phyloP scores from a whole-genome alignment of 2,888 invertebrate species.

The Heliconius ismenius region DNA sequence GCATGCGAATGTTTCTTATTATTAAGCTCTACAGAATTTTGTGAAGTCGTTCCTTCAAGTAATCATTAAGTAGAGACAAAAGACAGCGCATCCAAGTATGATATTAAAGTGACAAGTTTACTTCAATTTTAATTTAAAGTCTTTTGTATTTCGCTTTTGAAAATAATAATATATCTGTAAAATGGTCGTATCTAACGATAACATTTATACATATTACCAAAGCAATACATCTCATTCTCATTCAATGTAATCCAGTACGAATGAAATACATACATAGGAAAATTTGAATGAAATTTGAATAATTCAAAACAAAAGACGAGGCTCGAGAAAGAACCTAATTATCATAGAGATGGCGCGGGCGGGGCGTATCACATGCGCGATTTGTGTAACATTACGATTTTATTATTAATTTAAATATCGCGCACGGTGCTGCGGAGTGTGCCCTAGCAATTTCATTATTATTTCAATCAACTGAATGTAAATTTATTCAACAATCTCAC shows the following conservation, averaged over 20 bases:
- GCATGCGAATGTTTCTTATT: no score
- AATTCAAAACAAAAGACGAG: slow-evolving; percentile 58
- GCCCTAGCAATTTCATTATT: slow-evolving; percentile 81
- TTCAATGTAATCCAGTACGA: slow-evolving; percentile 38
- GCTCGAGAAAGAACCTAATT: slow-evolving; percentile 63
- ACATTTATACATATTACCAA: neutral
- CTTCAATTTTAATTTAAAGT: no score
- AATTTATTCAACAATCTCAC: slow-evolving; percentile 83
- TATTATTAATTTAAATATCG: slow-evolving; percentile 81
- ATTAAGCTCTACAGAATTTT: no score
- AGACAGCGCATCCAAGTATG: slow-evolving; percentile 1
- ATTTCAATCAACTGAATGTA: slow-evolving; percentile 82
- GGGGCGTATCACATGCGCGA: slow-evolving; percentile 60
- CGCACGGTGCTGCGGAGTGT: slow-evolving; percentile 72
- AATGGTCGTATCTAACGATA: neutral
- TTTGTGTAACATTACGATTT: slow-evolving; percentile 78
- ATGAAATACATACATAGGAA: slow-evolving; percentile 44
- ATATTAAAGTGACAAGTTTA: neutral
- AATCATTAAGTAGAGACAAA: neutral
- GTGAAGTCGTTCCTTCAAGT: neutral
- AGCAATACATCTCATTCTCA: slow-evolving; percentile 37
- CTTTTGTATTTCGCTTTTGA: neutral
- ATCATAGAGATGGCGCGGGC: slow-evolving; percentile 66
- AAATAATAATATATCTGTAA: neutral
- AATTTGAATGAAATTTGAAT: slow-evolving; percentile 55